Conservation (phyloP, 1,140 invertebrate genomes). For the Papilio helenus region DNA sequence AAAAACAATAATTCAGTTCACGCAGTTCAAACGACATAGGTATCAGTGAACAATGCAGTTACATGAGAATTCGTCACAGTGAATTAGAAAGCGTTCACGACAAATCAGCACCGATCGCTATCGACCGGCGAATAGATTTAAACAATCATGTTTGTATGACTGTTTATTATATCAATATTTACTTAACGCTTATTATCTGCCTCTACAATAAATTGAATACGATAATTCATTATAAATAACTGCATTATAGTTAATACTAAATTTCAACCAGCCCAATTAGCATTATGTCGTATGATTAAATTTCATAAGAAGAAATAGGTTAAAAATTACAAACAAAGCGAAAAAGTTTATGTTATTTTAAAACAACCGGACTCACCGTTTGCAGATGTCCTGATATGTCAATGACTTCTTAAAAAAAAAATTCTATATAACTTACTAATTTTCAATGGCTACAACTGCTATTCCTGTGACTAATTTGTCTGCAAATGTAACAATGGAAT, state of each 20-base stretch:
- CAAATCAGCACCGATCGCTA: conserved; percentile 44
- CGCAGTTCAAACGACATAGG: conserved; percentile 45
- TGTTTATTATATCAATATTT: conserved; percentile 18
- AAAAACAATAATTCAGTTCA: conserved; percentile 38
- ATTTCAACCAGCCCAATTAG: neutral
- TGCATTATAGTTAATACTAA: too few species aligned
- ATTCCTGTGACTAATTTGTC: conserved; percentile 96
- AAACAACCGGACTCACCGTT: conserved; percentile 49
- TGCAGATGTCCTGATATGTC: conserved; percentile 39
- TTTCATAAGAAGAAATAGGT: neutral
- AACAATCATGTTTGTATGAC: conserved; percentile 33
- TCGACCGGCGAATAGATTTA: conserved; percentile 35
- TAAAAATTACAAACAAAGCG: neutral
- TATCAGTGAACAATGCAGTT: conserved; percentile 47
- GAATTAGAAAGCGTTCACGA: conserved; percentile 73
- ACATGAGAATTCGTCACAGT: conserved; percentile 65
- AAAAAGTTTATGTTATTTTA: neutral
- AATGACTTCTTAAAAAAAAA: conserved; percentile 27
- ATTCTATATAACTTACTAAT: conserved; percentile 86
- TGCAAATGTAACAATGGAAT: conserved; percentile 96
- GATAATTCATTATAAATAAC: neutral
- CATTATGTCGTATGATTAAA: neutral
- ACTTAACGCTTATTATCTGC: neutral
- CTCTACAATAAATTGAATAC: neutral
- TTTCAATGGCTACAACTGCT: conserved; percentile 93